Conservation (phyloP, 2,888 invertebrate species). For the Catotricha subobsoleta region DNA sequence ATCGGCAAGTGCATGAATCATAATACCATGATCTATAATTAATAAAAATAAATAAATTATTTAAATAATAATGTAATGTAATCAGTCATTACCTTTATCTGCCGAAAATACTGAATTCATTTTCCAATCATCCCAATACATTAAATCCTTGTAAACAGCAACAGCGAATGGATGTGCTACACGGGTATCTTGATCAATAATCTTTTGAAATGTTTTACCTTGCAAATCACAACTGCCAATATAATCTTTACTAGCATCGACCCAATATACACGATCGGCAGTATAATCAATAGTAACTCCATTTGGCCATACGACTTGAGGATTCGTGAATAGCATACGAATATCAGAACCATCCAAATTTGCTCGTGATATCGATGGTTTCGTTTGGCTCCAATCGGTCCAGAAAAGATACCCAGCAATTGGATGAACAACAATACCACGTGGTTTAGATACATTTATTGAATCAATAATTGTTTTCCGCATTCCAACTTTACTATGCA, state of each 20-base stretch:
- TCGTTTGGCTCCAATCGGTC: slow-evolving; percentile 72
- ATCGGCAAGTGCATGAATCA: slow-evolving; percentile 39
- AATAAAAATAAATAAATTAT: not conserved
- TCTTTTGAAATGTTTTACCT: slow-evolving; percentile 46
- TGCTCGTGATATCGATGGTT: slow-evolving; percentile 60
- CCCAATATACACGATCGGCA: slow-evolving; percentile 65
- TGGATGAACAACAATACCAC: slow-evolving; percentile 72
- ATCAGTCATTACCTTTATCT: slow-evolving; percentile 36
- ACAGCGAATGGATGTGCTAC: slow-evolving; percentile 75
- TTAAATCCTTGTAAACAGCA: slow-evolving; percentile 62
- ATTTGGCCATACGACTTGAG: slow-evolving; percentile 67
- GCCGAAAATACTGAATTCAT: slow-evolving; percentile 58
- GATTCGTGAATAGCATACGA: slow-evolving; percentile 42
- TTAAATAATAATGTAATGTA: not conserved
- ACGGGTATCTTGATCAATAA: slow-evolving; percentile 43
- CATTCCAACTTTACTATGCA: slow-evolving; percentile 33
- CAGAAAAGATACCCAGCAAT: slow-evolving; percentile 60
- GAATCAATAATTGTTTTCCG: slow-evolving; percentile 54
- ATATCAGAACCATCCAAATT: slow-evolving; percentile 60
- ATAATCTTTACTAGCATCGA: slow-evolving; percentile 65
- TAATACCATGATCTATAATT: slow-evolving; percentile 38
- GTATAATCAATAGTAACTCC: slow-evolving; percentile 72
- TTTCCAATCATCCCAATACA: slow-evolving; percentile 87
- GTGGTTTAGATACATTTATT: slow-evolving; percentile 47
- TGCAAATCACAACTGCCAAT: slow-evolving; percentile 60